Base-by-base conservation (phyloP, 92 coral and sea anemone species). In the Actinernus sp. region DNA sequence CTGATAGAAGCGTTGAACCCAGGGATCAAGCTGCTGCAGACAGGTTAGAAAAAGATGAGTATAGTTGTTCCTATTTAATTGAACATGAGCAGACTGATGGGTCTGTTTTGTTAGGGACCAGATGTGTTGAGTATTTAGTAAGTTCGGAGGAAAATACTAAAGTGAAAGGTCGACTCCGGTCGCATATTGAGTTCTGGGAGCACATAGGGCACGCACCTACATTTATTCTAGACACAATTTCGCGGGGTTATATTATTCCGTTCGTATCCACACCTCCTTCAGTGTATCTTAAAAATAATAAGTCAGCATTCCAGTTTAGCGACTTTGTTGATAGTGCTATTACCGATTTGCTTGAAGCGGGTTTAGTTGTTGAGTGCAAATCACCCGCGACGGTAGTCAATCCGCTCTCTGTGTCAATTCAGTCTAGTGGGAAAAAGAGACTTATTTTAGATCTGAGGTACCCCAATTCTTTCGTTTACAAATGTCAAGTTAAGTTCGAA, bases 401-500 rank as follows among this genome's bases (percentile, higher is more conserved):
- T 62, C 84, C 68, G 4, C 65, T 75, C 2, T 83, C 89, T 1
- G 89, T 75, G 18, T 63, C 79, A 3, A 37, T 68, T 37, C 84
- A 83, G 55, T 26, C 78, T 18, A 68, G 19, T 20, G 85, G 90
- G 10, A 84, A 61, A 56, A 84, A 84, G 34, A 59, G 85, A 30
- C 66, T 84, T 2, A 77, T 70, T 21, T 49, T 84, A 18, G 90
- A 84, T 43, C 67, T 84, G 2, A 21, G 71, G 14, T 34, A 69
- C 23, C 34, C 44, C 0, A 69, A 71, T n/a, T n/a, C 18, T 17
- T 79, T 60, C 43, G 62, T 79, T 14, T 59, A 44, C 23, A 79
- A 79, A 26, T 50, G 18, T 21, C 70, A 71, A 36, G 51, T 84
- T 47, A 76, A 76, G 55, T 77, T 77, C 50, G 81, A 77, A 45